Evolutionary conservation across 2,797 vertebrate species (phyloP).

Genomic region (Poeciliopsis gracilis): DNA sequence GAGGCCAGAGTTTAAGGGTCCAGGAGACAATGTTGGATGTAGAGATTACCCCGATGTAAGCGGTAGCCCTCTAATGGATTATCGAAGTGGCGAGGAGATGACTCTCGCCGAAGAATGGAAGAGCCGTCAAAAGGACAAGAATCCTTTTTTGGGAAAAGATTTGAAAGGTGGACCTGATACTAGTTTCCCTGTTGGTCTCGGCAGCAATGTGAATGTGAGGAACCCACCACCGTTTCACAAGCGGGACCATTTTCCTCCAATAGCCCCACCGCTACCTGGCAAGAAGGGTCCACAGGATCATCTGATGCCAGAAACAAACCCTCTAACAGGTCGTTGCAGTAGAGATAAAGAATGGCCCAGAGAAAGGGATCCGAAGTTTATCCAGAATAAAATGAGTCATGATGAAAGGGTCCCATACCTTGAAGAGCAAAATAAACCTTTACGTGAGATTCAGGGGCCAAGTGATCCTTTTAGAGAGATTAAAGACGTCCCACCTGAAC

Average conservation of each 20-base stretch:
- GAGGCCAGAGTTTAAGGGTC: slow-evolving; percentile 62
- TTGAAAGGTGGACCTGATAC: slow-evolving; percentile 72
- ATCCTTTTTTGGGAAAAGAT: slow-evolving; percentile 66
- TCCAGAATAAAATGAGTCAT: slow-evolving; percentile 50
- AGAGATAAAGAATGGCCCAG: slow-evolving; percentile 78
- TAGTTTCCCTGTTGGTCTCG: slow-evolving; percentile 76
- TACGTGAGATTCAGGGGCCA: slow-evolving; percentile 49
- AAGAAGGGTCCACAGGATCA: slow-evolving; percentile 64
- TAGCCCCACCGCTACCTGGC: slow-evolving; percentile 57
- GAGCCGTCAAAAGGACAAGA: slow-evolving; percentile 85
- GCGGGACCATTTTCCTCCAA: slow-evolving; percentile 62
- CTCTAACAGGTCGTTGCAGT: slow-evolving; percentile 50
- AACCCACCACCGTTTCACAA: slow-evolving; percentile 70
- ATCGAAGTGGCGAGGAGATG: slow-evolving; percentile 80
- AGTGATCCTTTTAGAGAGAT: slow-evolving; percentile 71
- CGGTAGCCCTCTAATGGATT: slow-evolving; percentile 71
- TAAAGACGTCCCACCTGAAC: slow-evolving; percentile 62
- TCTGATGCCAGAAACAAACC: slow-evolving; percentile 55
- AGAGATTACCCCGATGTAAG: slow-evolving; percentile 66
- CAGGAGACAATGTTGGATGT: slow-evolving; percentile 55
- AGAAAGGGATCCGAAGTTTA: slow-evolving; percentile 68
- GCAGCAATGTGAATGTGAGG: slow-evolving; percentile 64
- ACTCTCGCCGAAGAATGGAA: slow-evolving; percentile 83
- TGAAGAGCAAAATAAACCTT: slow-evolving; percentile 67
- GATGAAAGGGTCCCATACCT: slow-evolving; percentile 64